phyloP scores from a whole-genome alignment of 2,888 invertebrate genomes.

The Ophion ellenae region DNA sequence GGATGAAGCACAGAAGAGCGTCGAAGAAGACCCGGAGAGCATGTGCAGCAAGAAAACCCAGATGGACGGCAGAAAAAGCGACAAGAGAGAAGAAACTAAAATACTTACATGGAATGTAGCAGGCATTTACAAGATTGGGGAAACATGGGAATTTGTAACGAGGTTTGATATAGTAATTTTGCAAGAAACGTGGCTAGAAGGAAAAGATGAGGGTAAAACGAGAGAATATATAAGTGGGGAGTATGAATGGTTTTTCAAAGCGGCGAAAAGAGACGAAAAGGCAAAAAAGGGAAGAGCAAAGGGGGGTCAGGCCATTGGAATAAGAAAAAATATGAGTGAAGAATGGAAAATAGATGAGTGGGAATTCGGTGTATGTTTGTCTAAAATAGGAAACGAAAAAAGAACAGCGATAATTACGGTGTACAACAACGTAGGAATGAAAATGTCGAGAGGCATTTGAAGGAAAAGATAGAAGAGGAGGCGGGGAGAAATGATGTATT shows the following conservation, averaged over 20 bases:
- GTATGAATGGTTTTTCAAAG: no score
- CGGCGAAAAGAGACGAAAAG: no score
- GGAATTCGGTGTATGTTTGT: slow-evolving; percentile 1
- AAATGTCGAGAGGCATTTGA: no score
- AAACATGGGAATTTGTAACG: no score
- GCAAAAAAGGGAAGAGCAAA: no score
- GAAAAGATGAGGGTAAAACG: no score
- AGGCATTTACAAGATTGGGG: not conserved
- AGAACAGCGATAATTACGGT: slow-evolving; percentile 5
- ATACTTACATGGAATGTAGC: slow-evolving; percentile 30
- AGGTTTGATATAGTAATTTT: no score
- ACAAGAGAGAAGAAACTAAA: not conserved
- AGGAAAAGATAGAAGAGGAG: no score
- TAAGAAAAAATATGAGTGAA: not conserved
- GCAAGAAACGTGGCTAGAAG: no score
- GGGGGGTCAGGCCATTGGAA: not conserved
- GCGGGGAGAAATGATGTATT: no score
- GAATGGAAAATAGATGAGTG: slow-evolving; percentile 20
- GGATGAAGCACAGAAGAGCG: not conserved
- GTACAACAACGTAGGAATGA: not conserved
- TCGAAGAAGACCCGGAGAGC: not conserved
- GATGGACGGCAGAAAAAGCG: not conserved
- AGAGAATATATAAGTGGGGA: no score
- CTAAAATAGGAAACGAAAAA: not conserved
- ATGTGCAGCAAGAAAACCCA: not conserved